These are phyloP conservation scores for Synanthedon andrenaeformis DNA, from an alignment of 2,888 invertebrate genomes.

Conservation along the genomic window DNA sequence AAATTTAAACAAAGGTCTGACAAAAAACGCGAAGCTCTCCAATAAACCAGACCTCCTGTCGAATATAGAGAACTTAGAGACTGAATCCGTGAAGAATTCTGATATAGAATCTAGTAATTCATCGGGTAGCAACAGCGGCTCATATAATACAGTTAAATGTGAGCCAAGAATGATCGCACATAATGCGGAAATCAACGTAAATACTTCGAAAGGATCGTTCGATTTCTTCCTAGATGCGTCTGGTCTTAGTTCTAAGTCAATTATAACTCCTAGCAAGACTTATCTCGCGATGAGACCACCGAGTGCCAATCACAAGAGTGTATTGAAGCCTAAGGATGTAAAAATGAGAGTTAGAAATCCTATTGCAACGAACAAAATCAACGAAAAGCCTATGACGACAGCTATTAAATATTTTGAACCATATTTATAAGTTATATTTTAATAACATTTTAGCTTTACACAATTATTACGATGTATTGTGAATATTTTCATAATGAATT, in stretches of 20 bases:
- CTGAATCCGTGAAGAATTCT: slow-evolving; percentile 74
- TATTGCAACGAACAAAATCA: slow-evolving; percentile 70
- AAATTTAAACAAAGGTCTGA: slow-evolving; percentile 28
- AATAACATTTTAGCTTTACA: not conserved
- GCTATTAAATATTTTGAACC: slow-evolving; percentile 70
- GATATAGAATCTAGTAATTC: slow-evolving; percentile 75
- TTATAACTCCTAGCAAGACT: slow-evolving; percentile 67
- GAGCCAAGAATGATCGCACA: slow-evolving; percentile 47
- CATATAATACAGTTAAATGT: slow-evolving; percentile 59
- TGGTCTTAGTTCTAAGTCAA: slow-evolving; percentile 83
- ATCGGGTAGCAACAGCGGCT: slow-evolving; percentile 64
- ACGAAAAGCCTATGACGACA: slow-evolving; percentile 68
- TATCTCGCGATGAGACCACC: slow-evolving; percentile 66
- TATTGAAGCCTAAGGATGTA: slow-evolving; percentile 82
- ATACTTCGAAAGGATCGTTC: slow-evolving; percentile 68
- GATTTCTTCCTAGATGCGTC: slow-evolving; percentile 84
- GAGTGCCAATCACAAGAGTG: slow-evolving; percentile 79
- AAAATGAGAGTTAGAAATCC: slow-evolving; percentile 79
- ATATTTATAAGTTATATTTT: slow-evolving; percentile 43
- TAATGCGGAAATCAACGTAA: slow-evolving; percentile 30
- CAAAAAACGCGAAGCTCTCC: slow-evolving; percentile 60
- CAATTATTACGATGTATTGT: slow-evolving; percentile 7
- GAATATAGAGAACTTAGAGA: slow-evolving; percentile 69
- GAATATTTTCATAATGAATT: slow-evolving; percentile 12
- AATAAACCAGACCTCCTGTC: slow-evolving; percentile 68